Conservation (phyloP, 1,140 invertebrate species). For the Tetragonula clypearis region DNA sequence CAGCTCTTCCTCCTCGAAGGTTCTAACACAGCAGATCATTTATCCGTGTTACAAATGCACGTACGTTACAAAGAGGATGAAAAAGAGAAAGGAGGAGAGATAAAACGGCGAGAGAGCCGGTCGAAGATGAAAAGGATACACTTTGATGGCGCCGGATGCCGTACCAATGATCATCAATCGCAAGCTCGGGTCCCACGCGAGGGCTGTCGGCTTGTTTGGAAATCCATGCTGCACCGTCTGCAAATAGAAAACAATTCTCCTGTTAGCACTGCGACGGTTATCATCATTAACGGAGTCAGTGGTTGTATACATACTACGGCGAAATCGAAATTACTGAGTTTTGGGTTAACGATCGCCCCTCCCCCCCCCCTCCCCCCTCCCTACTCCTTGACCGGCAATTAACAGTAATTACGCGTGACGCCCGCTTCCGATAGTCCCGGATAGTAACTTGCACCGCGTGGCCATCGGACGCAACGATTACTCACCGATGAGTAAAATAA, state of each 20-base stretch:
- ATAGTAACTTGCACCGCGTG: not conserved
- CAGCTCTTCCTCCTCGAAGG: not conserved
- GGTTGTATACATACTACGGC: no score
- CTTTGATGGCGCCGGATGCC: conserved; percentile 93
- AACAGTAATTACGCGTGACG: conserved; percentile 26
- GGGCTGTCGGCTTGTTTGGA: conserved; percentile 95
- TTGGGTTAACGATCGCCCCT: conserved; percentile 19
- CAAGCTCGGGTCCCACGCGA: conserved; percentile 95
- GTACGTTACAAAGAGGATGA: not conserved
- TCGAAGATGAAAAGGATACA: conserved; percentile 85
- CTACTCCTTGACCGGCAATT: conserved; percentile 26
- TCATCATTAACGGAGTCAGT: not conserved
- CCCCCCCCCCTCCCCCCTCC: not conserved
- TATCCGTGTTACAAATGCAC: conserved; percentile 56
- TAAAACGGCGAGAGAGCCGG: not conserved
- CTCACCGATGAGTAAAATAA: conserved; percentile 67
- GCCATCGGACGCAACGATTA: conserved; percentile 18
- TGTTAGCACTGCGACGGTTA: not conserved
- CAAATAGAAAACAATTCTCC: conserved; percentile 71
- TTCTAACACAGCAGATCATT: conserved; percentile 37
- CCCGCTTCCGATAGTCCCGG: conserved; percentile 23
- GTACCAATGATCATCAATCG: conserved; percentile 95
- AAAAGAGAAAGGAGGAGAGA: not conserved
- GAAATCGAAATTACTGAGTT: no score
- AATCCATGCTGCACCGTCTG: conserved; percentile 98